Base-by-base conservation (phyloP, 2,113 vertebrate species). In the Ellobius talpinus region DNA sequence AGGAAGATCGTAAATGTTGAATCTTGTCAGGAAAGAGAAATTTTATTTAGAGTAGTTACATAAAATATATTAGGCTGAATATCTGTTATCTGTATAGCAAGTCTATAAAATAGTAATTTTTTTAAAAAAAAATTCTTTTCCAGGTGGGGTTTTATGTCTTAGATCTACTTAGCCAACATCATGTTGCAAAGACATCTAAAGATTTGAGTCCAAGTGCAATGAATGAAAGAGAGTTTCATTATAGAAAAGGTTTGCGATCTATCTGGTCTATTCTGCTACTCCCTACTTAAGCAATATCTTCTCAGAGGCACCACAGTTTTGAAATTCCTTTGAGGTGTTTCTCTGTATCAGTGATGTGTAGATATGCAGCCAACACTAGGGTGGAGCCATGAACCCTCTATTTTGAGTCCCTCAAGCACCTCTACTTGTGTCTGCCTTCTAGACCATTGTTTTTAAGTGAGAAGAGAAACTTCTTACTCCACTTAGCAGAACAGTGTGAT, bases 401-500 rank as follows among this genome's bases (percentile, higher is more conserved):
- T 63, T 85, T 29, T 91, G 82, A 72, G 39, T 39, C 72, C 70
- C 16, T 88, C 39, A 77, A 1, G 81, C 39, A 91, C 73, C 31
- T 95, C 95, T 31, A 16, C 17, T 24, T 12, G 0, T 13, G 26
- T 90, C 52, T 84, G 16, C 23, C 23, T 87, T 81, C 72, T 31
- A 72, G 50, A 1, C 13, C 7, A 1, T 14, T 55, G 36, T 36
- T 87, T 89, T 95, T 14, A 2, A 61, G 0, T 2, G 9, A 89
- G 65, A 94, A 87, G 65, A 94, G 47, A 84, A 87, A 82, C 68
- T 70, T 88, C 68, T 76, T 31, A 78, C 17, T 97, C 86, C 55
- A 61, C 17, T 90, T 33, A 90, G 78, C 89, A 94, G 70, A 45
- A 72, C 94, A 1, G 70, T 95, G 90, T 94, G 7, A 16, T 63